phyloP scores from a whole-genome alignment of 1,140 invertebrate genomes.

The Bombus turneri region DNA sequence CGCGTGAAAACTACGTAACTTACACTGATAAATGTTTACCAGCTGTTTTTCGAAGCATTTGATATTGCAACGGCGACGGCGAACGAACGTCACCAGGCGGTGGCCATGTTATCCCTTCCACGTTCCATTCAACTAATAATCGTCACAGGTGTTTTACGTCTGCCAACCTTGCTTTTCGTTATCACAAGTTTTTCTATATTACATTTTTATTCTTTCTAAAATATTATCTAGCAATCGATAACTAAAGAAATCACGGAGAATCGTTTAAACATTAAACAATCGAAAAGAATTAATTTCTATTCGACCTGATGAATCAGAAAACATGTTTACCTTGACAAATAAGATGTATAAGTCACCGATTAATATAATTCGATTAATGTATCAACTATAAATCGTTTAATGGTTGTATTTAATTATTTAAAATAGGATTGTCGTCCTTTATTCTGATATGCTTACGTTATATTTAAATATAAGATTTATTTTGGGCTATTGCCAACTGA shows the following conservation, averaged over 20 bases:
- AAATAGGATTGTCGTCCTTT: slow-evolving; percentile 13
- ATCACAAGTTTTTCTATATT: neutral
- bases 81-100: slow-evolving; percentile 78
- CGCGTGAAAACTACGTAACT: slow-evolving; percentile 47
- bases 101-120: slow-evolving; percentile 78
- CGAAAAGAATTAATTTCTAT: neutral
- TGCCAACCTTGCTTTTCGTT: slow-evolving; percentile 34
- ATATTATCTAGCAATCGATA: neutral
- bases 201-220: neutral
- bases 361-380: neutral
- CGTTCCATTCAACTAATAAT: slow-evolving; percentile 58
- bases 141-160: slow-evolving; percentile 62
- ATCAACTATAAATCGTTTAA: neutral
- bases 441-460: slow-evolving; percentile 5
- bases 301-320: neutral
- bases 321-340: slow-evolving; percentile 5
- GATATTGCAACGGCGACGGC: slow-evolving; percentile 66
- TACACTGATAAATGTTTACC: slow-evolving; percentile 58
- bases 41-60: slow-evolving; percentile 75
- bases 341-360: neutral
- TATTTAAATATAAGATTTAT: slow-evolving; percentile 33
- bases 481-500: slow-evolving; percentile 36
- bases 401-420: slow-evolving; percentile 3
- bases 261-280: neutral
- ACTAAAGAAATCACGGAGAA: neutral